Conservation (phyloP, 2,888 invertebrate species). For the Philereme vetulata region DNA sequence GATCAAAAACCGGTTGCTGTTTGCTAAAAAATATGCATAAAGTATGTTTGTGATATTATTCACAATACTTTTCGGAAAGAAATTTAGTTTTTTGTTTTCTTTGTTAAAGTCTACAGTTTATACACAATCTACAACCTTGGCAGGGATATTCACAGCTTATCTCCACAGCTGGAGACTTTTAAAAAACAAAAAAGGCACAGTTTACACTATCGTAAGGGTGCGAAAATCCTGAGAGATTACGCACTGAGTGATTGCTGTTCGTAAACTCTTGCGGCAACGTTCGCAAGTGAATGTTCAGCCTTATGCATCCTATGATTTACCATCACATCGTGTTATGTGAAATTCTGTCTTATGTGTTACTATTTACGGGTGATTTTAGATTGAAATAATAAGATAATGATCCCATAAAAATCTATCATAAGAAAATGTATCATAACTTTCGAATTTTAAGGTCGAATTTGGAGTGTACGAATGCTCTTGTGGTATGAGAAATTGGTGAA, state of each 20-base stretch:
- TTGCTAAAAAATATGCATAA: no score
- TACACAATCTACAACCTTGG: conserved; percentile 2
- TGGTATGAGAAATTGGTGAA: conserved; percentile 56
- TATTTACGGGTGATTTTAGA: conserved; percentile 48
- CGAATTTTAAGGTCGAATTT: conserved; percentile 47
- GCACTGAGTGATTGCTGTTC: conserved; percentile 80
- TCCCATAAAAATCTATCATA: conserved; percentile 5
- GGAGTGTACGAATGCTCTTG: conserved; percentile 30
- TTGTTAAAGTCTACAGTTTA: not conserved
- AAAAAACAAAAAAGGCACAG: conserved; percentile 65
- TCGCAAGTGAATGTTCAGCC: conserved; percentile 69
- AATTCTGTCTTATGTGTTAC: conserved; percentile 12
- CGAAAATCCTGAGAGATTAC: conserved; percentile 81
- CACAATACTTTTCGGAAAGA: no score
- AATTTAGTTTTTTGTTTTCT: no score
- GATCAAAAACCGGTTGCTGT: no score
- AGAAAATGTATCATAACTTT: conserved; percentile 13
- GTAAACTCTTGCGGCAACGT: conserved; percentile 68
- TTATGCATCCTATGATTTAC: conserved; percentile 71
- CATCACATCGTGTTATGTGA: conserved; percentile 38
- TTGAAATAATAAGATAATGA: conserved; percentile 6
- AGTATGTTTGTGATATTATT: no score
- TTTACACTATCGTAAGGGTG: conserved; percentile 59
- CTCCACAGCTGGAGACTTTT: conserved; percentile 66
- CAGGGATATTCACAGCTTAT: conserved; percentile 55